A percentile compares a stretch with the other conserved stretches of the same genome.
Conservation (phyloP, 2,888 invertebrate species). For the Harpalus rubripes region DNA sequence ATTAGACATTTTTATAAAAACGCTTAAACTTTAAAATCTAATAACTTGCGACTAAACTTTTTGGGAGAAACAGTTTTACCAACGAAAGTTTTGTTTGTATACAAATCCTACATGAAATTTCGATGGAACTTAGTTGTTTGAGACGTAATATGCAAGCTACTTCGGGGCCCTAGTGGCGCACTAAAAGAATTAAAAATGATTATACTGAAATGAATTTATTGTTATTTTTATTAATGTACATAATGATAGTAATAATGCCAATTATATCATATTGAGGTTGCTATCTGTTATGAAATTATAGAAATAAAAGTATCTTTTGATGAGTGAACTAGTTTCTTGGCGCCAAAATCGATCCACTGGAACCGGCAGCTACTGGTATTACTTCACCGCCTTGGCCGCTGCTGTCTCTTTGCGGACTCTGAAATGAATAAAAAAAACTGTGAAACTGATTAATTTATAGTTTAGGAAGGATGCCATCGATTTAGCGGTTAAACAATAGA, state of each 20-base stretch:
- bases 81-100: too few relatives aligned
- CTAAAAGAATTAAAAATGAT: conserved; percentile 14
- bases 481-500: too few relatives aligned
- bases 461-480: neutral
- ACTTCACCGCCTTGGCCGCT: conserved; percentile 79
- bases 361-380: conserved; percentile 80
- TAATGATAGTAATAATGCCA: conserved; percentile 58
- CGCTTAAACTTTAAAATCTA: too few relatives aligned
- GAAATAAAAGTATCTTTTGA: conserved; percentile 44
- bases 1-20: too few relatives aligned
- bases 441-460: neutral
- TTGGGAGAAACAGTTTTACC: too few relatives aligned
- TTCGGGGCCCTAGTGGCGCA: too few relatives aligned
- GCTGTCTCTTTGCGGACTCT: conserved; percentile 81
- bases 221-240: conserved; percentile 63
- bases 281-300: conserved; percentile 56
- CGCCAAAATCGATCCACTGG: conserved; percentile 76
- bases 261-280: conserved; percentile 55
- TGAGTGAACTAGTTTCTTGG: conserved; percentile 76
- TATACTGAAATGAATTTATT: conserved; percentile 64
- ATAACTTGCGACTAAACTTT: too few relatives aligned
- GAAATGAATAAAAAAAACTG: conserved; percentile 70
- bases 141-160: too few relatives aligned
- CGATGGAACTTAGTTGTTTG: too few relatives aligned
- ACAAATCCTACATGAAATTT: too few relatives aligned